Conservation (phyloP, 2,797 vertebrate genomes). For the Pseudotriccus pelzelni region DNA sequence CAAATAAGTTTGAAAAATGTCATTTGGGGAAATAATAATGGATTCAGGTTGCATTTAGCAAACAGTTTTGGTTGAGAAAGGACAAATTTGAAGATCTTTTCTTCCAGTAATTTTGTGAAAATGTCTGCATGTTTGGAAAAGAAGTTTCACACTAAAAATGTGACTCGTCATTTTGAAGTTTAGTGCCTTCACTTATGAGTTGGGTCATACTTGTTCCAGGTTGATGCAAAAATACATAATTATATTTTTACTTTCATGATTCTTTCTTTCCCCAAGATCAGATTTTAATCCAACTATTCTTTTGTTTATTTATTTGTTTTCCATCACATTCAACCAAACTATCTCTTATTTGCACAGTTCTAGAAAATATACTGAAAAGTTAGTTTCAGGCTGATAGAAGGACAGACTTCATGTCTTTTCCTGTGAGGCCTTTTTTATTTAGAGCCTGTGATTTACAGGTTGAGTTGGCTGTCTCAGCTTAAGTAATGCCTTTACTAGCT, state of each 20-base stretch:
- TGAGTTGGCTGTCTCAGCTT: background rate
- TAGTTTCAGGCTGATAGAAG: background rate
- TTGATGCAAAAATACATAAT: background rate
- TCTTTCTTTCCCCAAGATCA: background rate
- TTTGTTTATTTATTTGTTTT: background rate
- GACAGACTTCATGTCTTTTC: background rate
- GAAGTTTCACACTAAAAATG: background rate
- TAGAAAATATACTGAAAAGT: background rate
- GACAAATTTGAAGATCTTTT: background rate
- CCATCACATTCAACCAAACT: background rate
- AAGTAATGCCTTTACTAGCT: background rate
- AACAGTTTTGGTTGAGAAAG: background rate
- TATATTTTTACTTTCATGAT: background rate
- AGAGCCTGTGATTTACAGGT: background rate
- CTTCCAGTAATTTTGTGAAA: background rate
- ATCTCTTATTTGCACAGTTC: background rate
- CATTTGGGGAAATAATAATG: constrained; percentile 15
- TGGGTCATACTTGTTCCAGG: background rate
- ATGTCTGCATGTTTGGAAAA: background rate
- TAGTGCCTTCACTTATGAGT: background rate
- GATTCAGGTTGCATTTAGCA: constrained; percentile 15
- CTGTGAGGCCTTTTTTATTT: background rate
- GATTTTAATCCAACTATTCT: background rate
- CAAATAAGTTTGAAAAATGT: constrained; percentile 15
- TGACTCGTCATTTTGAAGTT: background rate